Conservation (phyloP, 2,888 invertebrate genomes). For the Lepidonotus clava region DNA sequence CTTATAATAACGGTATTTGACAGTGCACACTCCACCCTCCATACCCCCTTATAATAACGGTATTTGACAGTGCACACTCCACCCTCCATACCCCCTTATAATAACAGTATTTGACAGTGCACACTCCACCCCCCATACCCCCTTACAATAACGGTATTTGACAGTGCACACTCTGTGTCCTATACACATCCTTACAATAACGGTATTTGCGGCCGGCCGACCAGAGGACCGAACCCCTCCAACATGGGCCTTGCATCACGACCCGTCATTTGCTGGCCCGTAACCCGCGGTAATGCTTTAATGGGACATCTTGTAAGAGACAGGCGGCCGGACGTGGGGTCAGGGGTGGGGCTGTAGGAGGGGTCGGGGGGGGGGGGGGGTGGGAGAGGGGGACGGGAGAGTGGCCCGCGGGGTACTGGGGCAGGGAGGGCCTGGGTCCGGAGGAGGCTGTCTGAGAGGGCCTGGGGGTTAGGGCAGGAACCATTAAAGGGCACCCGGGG, state of each 20-base stretch:
- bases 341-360: not conserved
- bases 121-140: not conserved
- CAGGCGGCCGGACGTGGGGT: too few relatives aligned
- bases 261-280: constrained; percentile 35
- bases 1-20: too few relatives aligned
- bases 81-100: not conserved
- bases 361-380: not conserved
- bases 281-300: constrained; percentile 45
- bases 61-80: not conserved
- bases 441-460: not conserved
- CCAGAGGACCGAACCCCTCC: not conserved
- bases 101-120: not conserved
- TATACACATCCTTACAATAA: not conserved
- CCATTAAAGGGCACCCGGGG: not conserved
- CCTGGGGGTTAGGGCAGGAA: not conserved
- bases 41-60: too few relatives aligned
- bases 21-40: too few relatives aligned
- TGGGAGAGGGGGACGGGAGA: not conserved
- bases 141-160: not conserved
- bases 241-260: constrained; percentile 27
- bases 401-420: not conserved
- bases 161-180: not conserved
- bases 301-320: constrained; percentile 48
- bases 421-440: not conserved
- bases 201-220: constrained; percentile 25